phyloP scores from a whole-genome alignment of 2,797 vertebrate genomes.

The Natrix natrix region DNA sequence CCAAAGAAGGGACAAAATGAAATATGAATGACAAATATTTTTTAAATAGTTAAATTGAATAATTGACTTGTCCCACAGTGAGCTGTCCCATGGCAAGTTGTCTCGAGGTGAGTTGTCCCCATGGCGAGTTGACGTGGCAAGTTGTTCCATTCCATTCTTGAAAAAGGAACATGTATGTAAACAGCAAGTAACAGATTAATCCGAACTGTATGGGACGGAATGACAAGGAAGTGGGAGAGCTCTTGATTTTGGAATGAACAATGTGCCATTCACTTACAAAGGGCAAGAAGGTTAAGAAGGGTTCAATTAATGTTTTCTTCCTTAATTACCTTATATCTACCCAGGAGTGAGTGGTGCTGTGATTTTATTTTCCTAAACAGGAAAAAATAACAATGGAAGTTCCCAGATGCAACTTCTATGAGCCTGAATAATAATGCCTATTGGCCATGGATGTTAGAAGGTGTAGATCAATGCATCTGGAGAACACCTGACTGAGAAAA shows the following conservation, averaged over 20 bases:
- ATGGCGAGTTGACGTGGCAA: too few relatives aligned
- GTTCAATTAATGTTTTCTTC: neutral
- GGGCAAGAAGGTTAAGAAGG: neutral
- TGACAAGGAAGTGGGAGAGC: neutral
- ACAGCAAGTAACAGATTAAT: neutral
- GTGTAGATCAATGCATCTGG: neutral
- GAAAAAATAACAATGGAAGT: neutral
- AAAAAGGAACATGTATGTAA: neutral
- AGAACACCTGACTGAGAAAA: neutral
- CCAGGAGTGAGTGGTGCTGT: neutral
- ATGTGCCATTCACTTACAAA: neutral
- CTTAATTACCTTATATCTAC: neutral
- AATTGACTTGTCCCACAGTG: too few relatives aligned
- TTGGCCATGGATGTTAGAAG: neutral
- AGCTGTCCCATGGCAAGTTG: too few relatives aligned
- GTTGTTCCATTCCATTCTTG: too few relatives aligned
- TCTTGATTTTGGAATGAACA: neutral
- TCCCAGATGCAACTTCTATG: neutral
- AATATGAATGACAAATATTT: too few relatives aligned
- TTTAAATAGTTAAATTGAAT: too few relatives aligned
- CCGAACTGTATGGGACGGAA: neutral
- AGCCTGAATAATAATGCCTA: neutral
- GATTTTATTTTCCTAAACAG: neutral
- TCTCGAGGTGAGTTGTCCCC: too few relatives aligned
- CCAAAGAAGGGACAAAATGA: too few relatives aligned